A percentile compares a stretch with the other conserved stretches of the same genome.
These are phyloP conservation scores for Sinhomidia bicolor DNA, from an alignment of 2,888 invertebrate genomes.

Conservation along the genomic window DNA sequence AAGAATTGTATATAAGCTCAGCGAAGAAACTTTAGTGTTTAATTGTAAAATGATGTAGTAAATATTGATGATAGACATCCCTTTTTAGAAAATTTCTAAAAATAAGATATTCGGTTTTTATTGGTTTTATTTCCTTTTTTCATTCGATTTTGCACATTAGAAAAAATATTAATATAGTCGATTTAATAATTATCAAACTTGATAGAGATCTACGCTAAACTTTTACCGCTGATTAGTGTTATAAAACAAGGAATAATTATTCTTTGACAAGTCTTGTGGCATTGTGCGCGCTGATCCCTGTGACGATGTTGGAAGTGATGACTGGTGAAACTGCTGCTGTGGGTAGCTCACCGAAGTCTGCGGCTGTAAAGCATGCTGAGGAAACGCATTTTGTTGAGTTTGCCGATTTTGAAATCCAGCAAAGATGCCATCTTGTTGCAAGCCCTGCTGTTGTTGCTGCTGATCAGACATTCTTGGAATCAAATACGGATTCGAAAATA, in stretches of 20 bases:
- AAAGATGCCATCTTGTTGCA: constrained; percentile 9
- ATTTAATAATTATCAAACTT: not conserved
- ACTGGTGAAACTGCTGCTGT: constrained; percentile 20
- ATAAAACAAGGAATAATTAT: constrained; percentile 36
- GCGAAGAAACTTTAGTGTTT: not conserved
- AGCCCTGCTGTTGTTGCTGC: not conserved
- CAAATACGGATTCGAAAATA: constrained; percentile 27
- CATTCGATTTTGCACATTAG: not conserved
- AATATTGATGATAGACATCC: not conserved
- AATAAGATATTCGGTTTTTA: not conserved
- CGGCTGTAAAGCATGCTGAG: constrained; percentile 5
- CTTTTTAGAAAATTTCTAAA: not conserved
- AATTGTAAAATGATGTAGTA: not conserved
- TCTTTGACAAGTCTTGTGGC: constrained; percentile 55
- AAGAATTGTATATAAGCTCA: not conserved
- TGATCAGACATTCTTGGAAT: not conserved
- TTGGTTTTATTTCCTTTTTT: not conserved
- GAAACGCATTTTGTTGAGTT: not conserved
- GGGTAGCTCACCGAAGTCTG: constrained; percentile 10
- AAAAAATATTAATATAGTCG: not conserved
- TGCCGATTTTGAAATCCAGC: constrained; percentile 5
- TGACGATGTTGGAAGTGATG: not conserved
- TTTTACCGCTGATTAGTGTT: constrained; percentile 25
- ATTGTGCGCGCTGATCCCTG: not conserved
- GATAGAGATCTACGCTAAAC: too few relatives aligned